phyloP scores from a whole-genome alignment of 1,140 invertebrate genomes.

The Scaptomyza graminum region DNA sequence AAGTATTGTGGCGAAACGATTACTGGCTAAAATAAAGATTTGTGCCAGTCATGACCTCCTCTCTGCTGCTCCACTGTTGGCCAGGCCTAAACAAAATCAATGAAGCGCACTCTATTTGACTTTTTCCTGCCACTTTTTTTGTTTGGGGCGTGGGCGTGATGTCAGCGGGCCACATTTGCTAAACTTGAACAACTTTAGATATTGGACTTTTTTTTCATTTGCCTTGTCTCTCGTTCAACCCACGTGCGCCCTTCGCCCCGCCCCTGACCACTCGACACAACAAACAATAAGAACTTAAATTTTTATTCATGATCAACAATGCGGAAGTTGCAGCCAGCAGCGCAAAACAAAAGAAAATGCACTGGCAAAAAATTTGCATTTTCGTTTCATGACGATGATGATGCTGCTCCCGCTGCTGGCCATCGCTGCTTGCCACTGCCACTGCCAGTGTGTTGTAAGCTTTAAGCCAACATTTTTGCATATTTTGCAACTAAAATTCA shows the following conservation, averaged over 20 bases:
- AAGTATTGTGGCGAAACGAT: conserved; percentile 49
- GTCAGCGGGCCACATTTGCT: conserved; percentile 13
- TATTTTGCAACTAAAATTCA: conserved; percentile 37
- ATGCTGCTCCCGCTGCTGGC: conserved; percentile 7
- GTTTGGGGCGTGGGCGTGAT: conserved; percentile 28
- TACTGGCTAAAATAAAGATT: conserved; percentile 18
- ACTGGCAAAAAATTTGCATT: conserved; percentile 72
- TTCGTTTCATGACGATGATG: conserved; percentile 54
- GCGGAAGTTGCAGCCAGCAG: conserved; percentile 71
- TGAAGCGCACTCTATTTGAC: conserved; percentile 51
- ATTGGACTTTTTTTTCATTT: neutral
- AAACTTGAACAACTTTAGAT: conserved; percentile 28
- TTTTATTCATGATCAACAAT: conserved; percentile 82
- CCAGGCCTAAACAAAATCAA: conserved; percentile 59
- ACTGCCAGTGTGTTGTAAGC: conserved; percentile 1
- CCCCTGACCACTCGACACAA: conserved; percentile 28
- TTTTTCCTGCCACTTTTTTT: conserved; percentile 7
- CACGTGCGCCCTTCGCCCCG: conserved; percentile 46
- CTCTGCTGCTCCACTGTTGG: conserved; percentile 6
- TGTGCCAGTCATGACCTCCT: conserved; percentile 21
- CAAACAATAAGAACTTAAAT: conserved; percentile 81
- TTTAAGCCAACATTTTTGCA: conserved; percentile 40
- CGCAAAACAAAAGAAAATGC: conserved; percentile 74
- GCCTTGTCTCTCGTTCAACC: conserved; percentile 24
- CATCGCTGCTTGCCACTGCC: neutral